phyloP scores from a whole-genome alignment of 2,113 vertebrate genomes.

The Oxyura jamaicensis region DNA sequence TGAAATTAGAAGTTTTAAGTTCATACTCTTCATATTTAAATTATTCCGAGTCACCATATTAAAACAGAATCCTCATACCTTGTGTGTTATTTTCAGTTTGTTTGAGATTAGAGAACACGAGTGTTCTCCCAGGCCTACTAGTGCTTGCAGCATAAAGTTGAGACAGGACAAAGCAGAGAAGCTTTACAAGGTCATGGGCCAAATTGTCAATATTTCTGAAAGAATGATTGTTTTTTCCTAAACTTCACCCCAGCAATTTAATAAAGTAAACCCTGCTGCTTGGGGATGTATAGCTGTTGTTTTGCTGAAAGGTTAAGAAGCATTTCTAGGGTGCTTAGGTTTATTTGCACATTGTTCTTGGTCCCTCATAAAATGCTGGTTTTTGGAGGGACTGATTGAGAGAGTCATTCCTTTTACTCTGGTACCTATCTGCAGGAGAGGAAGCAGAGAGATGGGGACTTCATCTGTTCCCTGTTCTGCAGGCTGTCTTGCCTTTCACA shows the following conservation, averaged over 20 bases:
- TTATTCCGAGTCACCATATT: not conserved
- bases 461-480: rapidly evolving
- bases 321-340: not conserved
- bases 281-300: not conserved
- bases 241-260: not conserved
- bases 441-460: not conserved
- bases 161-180: not conserved
- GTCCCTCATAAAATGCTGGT: not conserved
- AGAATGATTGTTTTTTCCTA: not conserved
- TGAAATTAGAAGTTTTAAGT: not conserved
- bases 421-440: not conserved
- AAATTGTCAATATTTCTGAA: not conserved
- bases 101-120: not conserved
- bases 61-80: not conserved
- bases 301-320: not conserved
- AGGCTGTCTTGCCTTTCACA: not conserved
- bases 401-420: not conserved
- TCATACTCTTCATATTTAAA: not conserved
- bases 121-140: not conserved
- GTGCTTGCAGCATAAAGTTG: not conserved
- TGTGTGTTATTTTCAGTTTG: not conserved
- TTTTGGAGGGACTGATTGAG: not conserved
- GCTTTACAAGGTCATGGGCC: not conserved
- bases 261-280: not conserved
- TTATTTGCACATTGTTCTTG: not conserved